Base-by-base conservation (phyloP, 2,797 vertebrate genomes). In the Ptychobarbus kaznakovi region DNA sequence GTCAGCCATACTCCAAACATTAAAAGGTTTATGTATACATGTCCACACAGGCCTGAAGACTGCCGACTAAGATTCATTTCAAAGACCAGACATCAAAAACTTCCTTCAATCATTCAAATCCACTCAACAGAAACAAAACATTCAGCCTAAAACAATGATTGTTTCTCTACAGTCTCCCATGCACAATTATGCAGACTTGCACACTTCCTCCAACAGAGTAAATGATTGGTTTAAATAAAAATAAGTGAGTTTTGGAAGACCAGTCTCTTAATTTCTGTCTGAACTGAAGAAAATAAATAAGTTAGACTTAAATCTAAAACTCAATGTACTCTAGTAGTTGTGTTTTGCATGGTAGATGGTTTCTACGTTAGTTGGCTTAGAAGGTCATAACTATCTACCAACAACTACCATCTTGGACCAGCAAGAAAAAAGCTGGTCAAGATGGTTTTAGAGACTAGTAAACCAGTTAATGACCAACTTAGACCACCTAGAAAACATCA, bases 1-100 rank as follows among this genome's bases (percentile, higher is more conserved):
- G 58, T 25, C 69, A 80, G 20, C 61, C 69, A 66, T 61, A 58
- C 78, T 63, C 58, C 49, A 61, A 74, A 70, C 68, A 56, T 77
- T 79, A 84, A 40, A 13, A 38, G n/a, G 6, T 22, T 49, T 11
- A 22, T 16, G 42, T 16, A 35, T 51, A 28, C 61, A 68, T 35
- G 63, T 51, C 66, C 38, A 46, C 28, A 76, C 63, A 72, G 40
- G 40, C 51, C 79, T 68, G 70, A 46, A 70, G 3, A 58, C 49
- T 79, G 74, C 79, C 25, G 49, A 58, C 70, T 65, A 70, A 38
- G 68, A 80, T 35, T 53, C 35, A 66, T 40, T 65, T 65, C 70
- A 83, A 49, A 65, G 18, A n/a, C 42, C 28, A 66, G 42, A 74
- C 32, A 51, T 75, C 6, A 38, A n/a, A 83, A 42, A 40, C 80